Evolutionary conservation across 1,140 invertebrate genomes (phyloP), one percentile per base, ranked within the genome.

Genomic region (roundworm (Caenorhabditis elegans)): DNA sequence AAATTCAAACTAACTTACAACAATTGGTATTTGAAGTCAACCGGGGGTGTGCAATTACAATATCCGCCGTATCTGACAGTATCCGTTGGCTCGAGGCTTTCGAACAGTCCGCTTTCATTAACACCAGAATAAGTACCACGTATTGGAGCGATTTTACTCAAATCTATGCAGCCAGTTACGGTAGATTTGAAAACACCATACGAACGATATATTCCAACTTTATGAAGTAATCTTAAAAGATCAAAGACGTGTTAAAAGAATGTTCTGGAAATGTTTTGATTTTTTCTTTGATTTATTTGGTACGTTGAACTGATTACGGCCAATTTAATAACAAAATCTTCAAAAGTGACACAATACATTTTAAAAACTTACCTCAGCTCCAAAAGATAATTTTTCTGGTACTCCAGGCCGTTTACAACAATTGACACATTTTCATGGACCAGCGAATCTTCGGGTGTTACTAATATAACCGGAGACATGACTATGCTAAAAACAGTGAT

Each of bases 71-170:
- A 81, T 6, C 47, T 17, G 10, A 81, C 65, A 22, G 0, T 48
- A 26, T 51, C 47, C 13, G 80, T 36, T 19, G 65, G 65, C 17
- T 51, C 28, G 0, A 70, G n/a, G 43, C 65, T 76, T 34, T 70
- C 24, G 47, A 81, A 81, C 13, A 81, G 36, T 8, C 80, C 80
- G 17, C 36, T 81, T 4, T 22, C 47, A 46, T 81, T 60, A 19
- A 60, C 13, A 34, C 80, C 60, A 34, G 3, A 24, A 43, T 81
- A 81, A 15, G 65, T 81, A 76, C 80, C 80, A 28, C 80, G 60
- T 10, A 81, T 15, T 31, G 80, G 80, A 0, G 55, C 60, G n/a
- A 6, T 24, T 34, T 13, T 81, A 5, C 1, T 5, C 17, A 81
- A 8, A 36, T 81, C 70, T 15, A 81, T 81, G 19, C 5, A n/a